phyloP scores from a whole-genome alignment of 2,113 vertebrate genomes.

The Sorex araneus region DNA sequence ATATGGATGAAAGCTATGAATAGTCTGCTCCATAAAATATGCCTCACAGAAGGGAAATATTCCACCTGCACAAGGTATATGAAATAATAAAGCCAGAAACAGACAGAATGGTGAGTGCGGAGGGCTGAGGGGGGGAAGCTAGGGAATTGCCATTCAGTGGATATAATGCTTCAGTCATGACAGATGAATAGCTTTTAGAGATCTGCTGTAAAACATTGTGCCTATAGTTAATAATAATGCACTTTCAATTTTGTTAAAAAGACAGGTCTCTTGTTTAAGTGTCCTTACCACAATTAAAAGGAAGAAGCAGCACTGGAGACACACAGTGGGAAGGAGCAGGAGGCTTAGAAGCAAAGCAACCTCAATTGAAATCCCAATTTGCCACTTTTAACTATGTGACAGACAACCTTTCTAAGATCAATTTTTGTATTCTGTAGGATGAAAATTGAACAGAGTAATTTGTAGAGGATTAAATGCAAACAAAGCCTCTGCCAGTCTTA shows the following conservation, averaged over 20 bases:
- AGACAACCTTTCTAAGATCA: background rate
- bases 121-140: background rate
- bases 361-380: conserved; percentile 38
- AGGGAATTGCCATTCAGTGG: background rate
- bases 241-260: background rate
- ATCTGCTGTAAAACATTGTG: background rate
- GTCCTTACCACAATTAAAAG: background rate
- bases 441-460: background rate
- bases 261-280: background rate
- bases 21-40: background rate
- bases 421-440: background rate
- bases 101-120: background rate
- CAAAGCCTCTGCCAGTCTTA: background rate
- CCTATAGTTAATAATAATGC: background rate
- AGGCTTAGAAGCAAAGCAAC: conserved; percentile 33
- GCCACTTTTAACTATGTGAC: background rate
- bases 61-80: background rate
- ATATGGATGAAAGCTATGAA: background rate
- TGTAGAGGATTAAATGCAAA: background rate
- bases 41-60: background rate
- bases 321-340: background rate
- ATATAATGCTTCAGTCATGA: background rate
- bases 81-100: background rate
- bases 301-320: background rate
- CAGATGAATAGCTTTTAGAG: conserved; percentile 25